Evolutionary conservation across 2,113 vertebrate genomes (phyloP), one percentile per base, ranked within the genome.

Genomic region (Dipodomys spectabilis): DNA sequence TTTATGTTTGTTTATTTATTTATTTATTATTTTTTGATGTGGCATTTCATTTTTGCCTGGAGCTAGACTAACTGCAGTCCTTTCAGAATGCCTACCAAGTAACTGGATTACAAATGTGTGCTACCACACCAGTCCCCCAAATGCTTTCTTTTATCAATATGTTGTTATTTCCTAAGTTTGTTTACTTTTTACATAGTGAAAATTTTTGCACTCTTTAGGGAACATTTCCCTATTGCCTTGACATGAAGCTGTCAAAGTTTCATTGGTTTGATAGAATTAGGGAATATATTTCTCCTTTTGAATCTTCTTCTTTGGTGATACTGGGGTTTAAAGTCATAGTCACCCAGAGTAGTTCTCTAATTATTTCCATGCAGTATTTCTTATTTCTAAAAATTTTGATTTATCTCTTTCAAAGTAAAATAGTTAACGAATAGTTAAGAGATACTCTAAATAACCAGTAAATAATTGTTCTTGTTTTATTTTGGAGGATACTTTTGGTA

Each of bases 321-420:
- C 5, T 35, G n/a, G 7, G 72, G 32, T 77, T n/a, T 32, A 83
- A 49, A 49, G 49, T 49, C 49, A 49, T 49, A 11, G 49, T 12
- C 8, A 49, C 27, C 7, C 67, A 80, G 79, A 92, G 53, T 83
- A 88, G 28, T 77, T 91, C 16, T 80, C 72, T 80, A 82, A 73
- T 95, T 27, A 94, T 82, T 88, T 90, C 15, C 19, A 20, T 82
- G 11, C 82, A 92, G 9, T 35, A 82, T 69, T 92, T 90, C 64
- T 90, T 90, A n/a, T 86, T 94, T 87, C 9, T 92, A 94, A 88
- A 92, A 75, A 1, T 64, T 84, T 91, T 71, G 22, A 45, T 90
- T 82, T 94, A 7, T 82, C 30, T 44, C 39, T 82, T 91, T 82
- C 4, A n/a, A 91, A 87, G 57, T 65, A 85, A 82, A 88, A 87